Base-by-base conservation (phyloP, 2,888 invertebrate species). In the Tachystola acroxantha region DNA sequence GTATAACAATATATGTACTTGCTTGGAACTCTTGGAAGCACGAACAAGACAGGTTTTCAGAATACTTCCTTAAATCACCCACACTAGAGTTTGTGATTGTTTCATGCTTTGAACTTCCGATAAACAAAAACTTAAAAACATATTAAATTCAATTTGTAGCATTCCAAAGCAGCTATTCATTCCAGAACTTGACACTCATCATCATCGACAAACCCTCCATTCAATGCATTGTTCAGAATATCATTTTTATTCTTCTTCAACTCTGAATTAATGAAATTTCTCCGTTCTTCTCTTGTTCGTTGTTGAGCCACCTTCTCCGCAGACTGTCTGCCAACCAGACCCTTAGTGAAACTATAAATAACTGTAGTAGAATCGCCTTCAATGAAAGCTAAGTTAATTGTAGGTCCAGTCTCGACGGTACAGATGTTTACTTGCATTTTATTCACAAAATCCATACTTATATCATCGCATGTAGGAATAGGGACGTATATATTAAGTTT, bases 401-500 rank as follows among this genome's bases (percentile, higher is more conserved):
- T 65, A 0, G 73, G 77, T 0, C 85, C 84, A 0, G 85, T 80
- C 41, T 85, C 85, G 1, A 80, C 72, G 0, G 84, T 80, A 40
- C 87, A 87, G 10, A 88, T 48, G 40, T 85, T 81, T 37, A 81
- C 80, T 53, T 88, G 88, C 20, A 85, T 55, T 45, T 63, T 62
- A 19, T 67, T 69, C 9, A 87, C 73, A 30, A 63, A 66, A 16
- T 76, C 65, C 45, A 87, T 52, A 37, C 64, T 75, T 32, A 82
- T 50, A 29, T 74, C 57, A 12, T 73, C 64, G 33, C 58, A 64
- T 0, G 80, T 74, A 0, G 73, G 69, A 33, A 77, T 51, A 1
- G 88, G 87, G 4, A 88, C 77, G 47, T 84, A 88, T 34, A 87
- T 84, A 42, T 86, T 84, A 11, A 77, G 54, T 52, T 76, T 81